These are phyloP conservation scores for Armadillidium nasatum DNA, from an alignment of 1,140 invertebrate genomes.

Conservation along the genomic window DNA sequence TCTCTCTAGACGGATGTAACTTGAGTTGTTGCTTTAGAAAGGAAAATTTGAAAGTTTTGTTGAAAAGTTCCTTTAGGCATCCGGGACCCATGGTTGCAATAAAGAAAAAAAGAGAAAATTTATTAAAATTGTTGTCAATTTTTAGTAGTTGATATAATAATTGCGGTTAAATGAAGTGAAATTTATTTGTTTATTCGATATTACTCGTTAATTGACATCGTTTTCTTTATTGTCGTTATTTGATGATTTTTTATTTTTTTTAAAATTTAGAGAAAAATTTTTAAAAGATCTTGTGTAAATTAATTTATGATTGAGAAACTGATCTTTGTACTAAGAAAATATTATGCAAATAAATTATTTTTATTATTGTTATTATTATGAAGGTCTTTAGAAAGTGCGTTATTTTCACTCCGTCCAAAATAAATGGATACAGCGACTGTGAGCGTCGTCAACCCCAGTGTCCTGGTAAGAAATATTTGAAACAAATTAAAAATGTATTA, in stretches of 20 bases:
- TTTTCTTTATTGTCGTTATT: neutral
- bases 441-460: too few species aligned
- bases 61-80: neutral
- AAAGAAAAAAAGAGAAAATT: neutral
- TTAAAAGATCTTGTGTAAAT: neutral
- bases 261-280: neutral
- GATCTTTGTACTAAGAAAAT: too few species aligned
- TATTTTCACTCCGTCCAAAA: too few species aligned
- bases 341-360: too few species aligned
- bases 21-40: neutral
- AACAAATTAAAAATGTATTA: too few species aligned
- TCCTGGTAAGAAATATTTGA: too few species aligned
- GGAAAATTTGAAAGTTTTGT: slow-evolving; percentile 10
- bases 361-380: too few species aligned
- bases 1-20: slow-evolving; percentile 2
- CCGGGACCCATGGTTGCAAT: neutral
- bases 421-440: too few species aligned
- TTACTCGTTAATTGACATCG: neutral
- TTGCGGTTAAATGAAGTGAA: neutral
- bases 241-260: too few species aligned
- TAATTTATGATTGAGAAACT: too few species aligned
- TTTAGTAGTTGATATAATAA: neutral
- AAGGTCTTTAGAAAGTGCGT: too few species aligned
- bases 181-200: neutral
- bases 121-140: neutral